These are phyloP conservation scores for Euphydryas editha DNA, from an alignment of 2,888 invertebrate genomes.

Conservation along the genomic window DNA sequence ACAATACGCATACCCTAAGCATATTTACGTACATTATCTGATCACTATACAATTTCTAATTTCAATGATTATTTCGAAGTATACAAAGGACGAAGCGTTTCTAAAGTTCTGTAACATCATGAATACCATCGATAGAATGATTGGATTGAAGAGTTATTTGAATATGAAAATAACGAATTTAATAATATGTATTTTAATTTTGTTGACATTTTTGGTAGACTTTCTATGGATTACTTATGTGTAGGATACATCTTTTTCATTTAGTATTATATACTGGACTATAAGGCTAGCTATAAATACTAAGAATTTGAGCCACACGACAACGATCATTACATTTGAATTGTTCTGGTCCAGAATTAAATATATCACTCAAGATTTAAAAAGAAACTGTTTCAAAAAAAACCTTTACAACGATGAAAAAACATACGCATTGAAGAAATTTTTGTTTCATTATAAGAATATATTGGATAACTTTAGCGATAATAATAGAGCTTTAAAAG, in stretches of 20 bases:
- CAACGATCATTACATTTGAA: constrained; percentile 23
- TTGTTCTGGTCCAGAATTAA: constrained; percentile 18
- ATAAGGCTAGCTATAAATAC: constrained; percentile 4
- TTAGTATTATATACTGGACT: constrained; percentile 2
- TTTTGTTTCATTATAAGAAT: constrained; percentile 23
- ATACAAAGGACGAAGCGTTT: background rate
- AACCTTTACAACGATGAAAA: constrained; percentile 4
- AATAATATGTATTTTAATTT: background rate
- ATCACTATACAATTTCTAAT: background rate
- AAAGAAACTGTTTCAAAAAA: constrained; percentile 10
- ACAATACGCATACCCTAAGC: too few species aligned
- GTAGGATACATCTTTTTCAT: constrained; percentile 9
- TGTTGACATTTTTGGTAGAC: background rate
- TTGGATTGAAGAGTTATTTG: background rate
- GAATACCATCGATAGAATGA: background rate
- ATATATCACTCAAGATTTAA: constrained; percentile 5
- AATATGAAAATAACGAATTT: background rate
- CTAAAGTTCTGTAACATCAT: background rate
- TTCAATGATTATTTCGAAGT: background rate
- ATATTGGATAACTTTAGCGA: constrained; percentile 15
- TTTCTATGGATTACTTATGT: background rate
- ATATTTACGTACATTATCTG: background rate
- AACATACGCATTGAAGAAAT: constrained; percentile 9
- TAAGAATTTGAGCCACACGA: constrained; percentile 14
- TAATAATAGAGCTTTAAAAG: constrained; percentile 8